Evolutionary conservation across 2,113 vertebrate species (phyloP).

Genomic region (Tapirus terrestris): DNA sequence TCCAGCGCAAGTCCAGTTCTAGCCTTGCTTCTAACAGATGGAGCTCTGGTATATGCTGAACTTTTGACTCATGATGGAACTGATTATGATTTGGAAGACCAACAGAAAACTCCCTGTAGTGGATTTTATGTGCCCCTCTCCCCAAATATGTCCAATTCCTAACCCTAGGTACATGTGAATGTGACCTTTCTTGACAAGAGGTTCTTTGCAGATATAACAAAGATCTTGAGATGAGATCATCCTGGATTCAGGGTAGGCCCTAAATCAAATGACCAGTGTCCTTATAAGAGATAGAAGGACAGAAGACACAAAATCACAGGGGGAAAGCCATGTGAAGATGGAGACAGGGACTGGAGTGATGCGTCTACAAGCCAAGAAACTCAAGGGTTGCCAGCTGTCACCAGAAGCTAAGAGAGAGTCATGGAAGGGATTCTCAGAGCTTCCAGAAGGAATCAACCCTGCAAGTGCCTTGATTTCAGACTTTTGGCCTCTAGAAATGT

Average conservation of each 20-base stretch:
- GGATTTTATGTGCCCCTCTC: not conserved
- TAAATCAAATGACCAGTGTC: not conserved
- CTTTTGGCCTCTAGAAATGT: not conserved
- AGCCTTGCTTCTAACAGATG: not conserved
- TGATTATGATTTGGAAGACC: not conserved
- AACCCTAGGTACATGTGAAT: not conserved
- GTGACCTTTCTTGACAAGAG: not conserved
- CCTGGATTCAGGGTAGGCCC: not conserved
- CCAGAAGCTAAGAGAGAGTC: not conserved
- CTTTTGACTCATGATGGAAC: not conserved
- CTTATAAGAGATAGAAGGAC: not conserved
- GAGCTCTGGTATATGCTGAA: not conserved
- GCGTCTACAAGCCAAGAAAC: not conserved
- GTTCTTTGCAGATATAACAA: conserved; percentile 3
- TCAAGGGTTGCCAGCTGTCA: not conserved
- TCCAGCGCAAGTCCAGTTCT: not conserved
- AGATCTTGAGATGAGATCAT: not conserved
- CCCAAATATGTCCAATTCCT: not conserved
- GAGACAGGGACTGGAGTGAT: not conserved
- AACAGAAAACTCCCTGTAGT: not conserved
- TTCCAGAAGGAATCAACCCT: not conserved
- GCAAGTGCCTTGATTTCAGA: not conserved
- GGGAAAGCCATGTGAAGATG: not conserved
- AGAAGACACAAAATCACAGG: not conserved
- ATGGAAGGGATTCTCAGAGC: not conserved